Conservation (phyloP, 2,797 vertebrate genomes). For the Acanthurus leucopareius region DNA sequence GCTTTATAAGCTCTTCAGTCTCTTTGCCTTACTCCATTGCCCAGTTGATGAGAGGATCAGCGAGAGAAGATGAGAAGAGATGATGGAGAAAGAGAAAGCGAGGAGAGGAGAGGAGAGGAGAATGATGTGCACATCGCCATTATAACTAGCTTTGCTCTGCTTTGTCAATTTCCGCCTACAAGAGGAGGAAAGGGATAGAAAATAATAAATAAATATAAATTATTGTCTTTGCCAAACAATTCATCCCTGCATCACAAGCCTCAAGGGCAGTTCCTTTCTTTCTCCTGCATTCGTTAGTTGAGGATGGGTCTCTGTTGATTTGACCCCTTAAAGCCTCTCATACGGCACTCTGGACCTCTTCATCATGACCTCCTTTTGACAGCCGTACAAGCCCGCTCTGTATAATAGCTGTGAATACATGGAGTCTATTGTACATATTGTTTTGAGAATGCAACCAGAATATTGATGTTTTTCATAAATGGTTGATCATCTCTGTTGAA, state of each 20-base stretch:
- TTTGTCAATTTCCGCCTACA: conserved; percentile 73
- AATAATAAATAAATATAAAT: conserved; percentile 66
- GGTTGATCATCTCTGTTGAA: background rate
- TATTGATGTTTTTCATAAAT: background rate
- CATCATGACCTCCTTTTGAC: conserved; percentile 55
- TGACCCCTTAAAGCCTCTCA: conserved; percentile 53
- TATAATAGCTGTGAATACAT: conserved; percentile 14
- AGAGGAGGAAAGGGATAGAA: conserved; percentile 47
- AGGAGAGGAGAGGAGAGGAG: conserved; percentile 36
- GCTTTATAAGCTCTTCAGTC: conserved; percentile 32
- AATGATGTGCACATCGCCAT: conserved; percentile 59
- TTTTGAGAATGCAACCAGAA: background rate
- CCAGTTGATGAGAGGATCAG: conserved; percentile 58
- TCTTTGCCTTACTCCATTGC: conserved; percentile 38
- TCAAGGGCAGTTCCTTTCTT: conserved; percentile 60
- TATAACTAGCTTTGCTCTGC: conserved; percentile 78
- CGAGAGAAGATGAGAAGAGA: conserved; percentile 48
- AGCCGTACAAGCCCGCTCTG: conserved; percentile 19
- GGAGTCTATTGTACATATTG: background rate
- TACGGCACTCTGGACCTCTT: conserved; percentile 43
- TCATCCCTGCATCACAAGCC: conserved; percentile 63
- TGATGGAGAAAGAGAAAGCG: conserved; percentile 40
- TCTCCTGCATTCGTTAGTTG: conserved; percentile 56
- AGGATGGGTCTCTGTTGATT: conserved; percentile 59
- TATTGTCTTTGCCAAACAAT: conserved; percentile 71